phyloP scores from a whole-genome alignment of 2,113 vertebrate species.

The Mormoops blainvillei region DNA sequence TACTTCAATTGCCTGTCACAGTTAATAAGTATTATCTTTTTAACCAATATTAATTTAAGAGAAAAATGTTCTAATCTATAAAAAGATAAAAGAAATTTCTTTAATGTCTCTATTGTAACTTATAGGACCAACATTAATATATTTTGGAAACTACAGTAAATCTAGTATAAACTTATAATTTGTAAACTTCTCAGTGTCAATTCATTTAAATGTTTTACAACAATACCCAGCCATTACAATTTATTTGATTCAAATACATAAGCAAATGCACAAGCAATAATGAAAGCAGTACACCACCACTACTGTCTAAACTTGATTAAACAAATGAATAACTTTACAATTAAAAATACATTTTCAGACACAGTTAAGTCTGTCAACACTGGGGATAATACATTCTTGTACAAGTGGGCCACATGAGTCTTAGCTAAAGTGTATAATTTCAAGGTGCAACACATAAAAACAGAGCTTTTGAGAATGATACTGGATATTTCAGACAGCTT shows the following conservation, averaged over 20 bases:
- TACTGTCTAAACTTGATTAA: conserved; percentile 36
- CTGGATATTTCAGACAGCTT: conserved; percentile 48
- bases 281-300: conserved; percentile 38
- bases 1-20: not conserved
- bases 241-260: conserved; percentile 33
- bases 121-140: not conserved
- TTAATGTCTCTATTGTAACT: not conserved
- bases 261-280: conserved; percentile 23
- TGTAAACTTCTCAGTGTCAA: conserved; percentile 45
- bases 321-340: conserved; percentile 40
- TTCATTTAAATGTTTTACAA: not conserved
- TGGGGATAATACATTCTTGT: conserved; percentile 44
- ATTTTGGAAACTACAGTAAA: not conserved
- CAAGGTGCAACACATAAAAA: conserved; percentile 52
- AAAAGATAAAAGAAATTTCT: not conserved
- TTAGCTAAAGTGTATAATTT: conserved; percentile 33
- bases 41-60: conserved; percentile 25
- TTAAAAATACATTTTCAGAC: conserved; percentile 58
- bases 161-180: not conserved
- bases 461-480: conserved; percentile 43
- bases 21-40: conserved; percentile 24
- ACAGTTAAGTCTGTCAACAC: conserved; percentile 14
- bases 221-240: not conserved
- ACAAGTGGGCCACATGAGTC: not conserved
- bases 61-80: not conserved